Percentiles rank a stretch among this genome's conserved stretches.
Conservation (phyloP, 64 coral and sea anemone species). For the Pocillopora verrucosa region DNA sequence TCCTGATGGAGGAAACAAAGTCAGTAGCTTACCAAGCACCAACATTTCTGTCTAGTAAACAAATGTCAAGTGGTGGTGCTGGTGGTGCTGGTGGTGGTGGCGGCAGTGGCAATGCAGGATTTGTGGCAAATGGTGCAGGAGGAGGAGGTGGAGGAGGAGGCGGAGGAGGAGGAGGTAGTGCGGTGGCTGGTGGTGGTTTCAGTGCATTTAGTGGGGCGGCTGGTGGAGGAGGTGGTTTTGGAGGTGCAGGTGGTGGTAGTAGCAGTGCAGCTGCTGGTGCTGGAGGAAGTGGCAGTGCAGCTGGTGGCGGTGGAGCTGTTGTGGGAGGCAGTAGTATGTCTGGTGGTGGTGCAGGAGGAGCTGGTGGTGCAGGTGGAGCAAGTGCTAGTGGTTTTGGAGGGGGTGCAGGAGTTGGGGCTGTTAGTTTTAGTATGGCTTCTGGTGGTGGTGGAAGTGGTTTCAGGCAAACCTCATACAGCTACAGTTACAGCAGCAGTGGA, state of each 20-base stretch:
- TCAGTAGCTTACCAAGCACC: constrained; percentile 68
- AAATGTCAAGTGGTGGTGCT: constrained; percentile 58
- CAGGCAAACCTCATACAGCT: constrained; percentile 75
- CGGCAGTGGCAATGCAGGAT: constrained; percentile 31
- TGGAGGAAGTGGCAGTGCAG: background rate
- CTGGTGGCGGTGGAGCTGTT: constrained; percentile 6
- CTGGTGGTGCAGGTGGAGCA: background rate
- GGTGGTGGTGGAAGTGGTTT: constrained; percentile 24
- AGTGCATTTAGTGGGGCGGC: background rate
- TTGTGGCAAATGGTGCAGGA: background rate
- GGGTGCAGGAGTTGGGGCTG: background rate
- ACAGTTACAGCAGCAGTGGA: constrained; percentile 62
- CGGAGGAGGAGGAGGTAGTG: constrained; percentile 11
- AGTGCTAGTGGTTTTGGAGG: background rate
- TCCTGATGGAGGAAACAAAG: constrained; percentile 58
- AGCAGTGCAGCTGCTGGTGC: background rate
- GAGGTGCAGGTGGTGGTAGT: constrained; percentile 5
- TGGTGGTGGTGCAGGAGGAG: background rate
- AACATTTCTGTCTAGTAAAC: constrained; percentile 54
- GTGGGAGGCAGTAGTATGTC: background rate
- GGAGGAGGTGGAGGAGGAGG: constrained; percentile 30
- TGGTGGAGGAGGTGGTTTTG: constrained; percentile 18
- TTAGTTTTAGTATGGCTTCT: background rate
- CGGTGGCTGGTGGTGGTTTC: constrained; percentile 1
- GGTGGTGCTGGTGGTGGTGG: background rate